Evolutionary conservation across 1,140 invertebrate species (phyloP), one percentile per base, ranked within the genome.

Genomic region (Centruroides sculpturatus): DNA sequence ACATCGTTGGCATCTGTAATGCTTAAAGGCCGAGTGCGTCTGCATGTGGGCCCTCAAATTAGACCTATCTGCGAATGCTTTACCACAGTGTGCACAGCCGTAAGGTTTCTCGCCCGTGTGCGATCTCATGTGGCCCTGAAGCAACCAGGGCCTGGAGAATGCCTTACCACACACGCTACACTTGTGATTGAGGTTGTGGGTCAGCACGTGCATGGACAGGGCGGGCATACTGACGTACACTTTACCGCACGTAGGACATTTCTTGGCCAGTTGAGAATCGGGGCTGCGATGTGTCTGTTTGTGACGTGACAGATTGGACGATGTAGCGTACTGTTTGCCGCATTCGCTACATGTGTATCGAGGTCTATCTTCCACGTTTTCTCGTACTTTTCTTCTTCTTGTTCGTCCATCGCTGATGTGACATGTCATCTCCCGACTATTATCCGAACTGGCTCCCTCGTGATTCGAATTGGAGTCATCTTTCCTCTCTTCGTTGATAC

Each of bases 81-180:
- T 98, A 56, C 93, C 94, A 75, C 96, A 99, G 72, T 98, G 93
- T 7, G 92, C 92, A 76, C 96, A 99, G 2, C 92, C 92, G 76
- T 95, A 99, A 0, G 96, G 96, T 72, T 98, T 99, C 76, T 98
- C 94, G 0, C 96, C 96, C 0, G 94, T 98, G 77, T 99, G 96
- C 5, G 91, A 94, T 35, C 96, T 79, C 66, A 98, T 81, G 67
- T 84, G 89, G 72, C 95, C 92, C 60, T 98, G 95, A 4, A 99
- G 82, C 0, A 95, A 86, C 78, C 92, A 97, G 0, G 94, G 95
- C 48, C 96, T 79, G 3, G 92, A 96, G 79, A 99, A 99, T 57
- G 88, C 81, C 74, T 99, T 98, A 35, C 89, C 89, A 76, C 94
- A 98, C 5, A 94, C 82, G 41, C 83, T 78, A 71, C 96, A 99